These are phyloP conservation scores for Etheostoma cragini DNA, from an alignment of 2,113 vertebrate genomes.

Conservation along the genomic window DNA sequence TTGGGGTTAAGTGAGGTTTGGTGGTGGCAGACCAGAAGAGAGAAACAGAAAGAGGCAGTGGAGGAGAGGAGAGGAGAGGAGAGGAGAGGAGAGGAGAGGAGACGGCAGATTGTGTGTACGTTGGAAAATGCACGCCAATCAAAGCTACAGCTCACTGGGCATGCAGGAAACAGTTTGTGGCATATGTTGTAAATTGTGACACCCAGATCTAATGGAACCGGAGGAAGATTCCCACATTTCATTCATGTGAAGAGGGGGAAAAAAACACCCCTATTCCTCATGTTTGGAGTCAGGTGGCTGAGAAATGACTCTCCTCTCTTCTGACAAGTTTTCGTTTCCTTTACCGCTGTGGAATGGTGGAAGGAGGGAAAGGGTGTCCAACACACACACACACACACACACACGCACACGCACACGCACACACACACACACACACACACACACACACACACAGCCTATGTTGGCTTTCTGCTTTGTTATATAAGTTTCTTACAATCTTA, in stretches of 20 bases:
- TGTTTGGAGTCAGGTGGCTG: constrained; percentile 73
- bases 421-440: constrained; percentile 16
- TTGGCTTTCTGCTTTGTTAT: constrained; percentile 7
- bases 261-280: constrained; percentile 26
- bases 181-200: constrained; percentile 25
- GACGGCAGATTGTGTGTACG: background rate
- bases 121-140: background rate
- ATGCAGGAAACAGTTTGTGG: constrained; percentile 50
- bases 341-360: constrained; percentile 47
- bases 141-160: constrained; percentile 24
- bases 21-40: constrained; percentile 10
- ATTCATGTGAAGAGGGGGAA: constrained; percentile 20
- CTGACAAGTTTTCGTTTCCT: constrained; percentile 72
- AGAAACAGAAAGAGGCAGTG: background rate
- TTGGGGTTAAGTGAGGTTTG: constrained; percentile 46
- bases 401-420: constrained; percentile 8
- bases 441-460: constrained; percentile 2
- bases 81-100: background rate
- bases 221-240: constrained; percentile 40
- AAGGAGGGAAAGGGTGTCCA: constrained; percentile 47
- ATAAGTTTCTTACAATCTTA: background rate
- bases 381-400: constrained; percentile 45
- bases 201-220: constrained; percentile 19
- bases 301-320: constrained; percentile 56
- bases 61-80: background rate